Evolutionary conservation across 92 coral and sea anemone genomes (phyloP).

Genomic region (Pocillopora grandis): DNA sequence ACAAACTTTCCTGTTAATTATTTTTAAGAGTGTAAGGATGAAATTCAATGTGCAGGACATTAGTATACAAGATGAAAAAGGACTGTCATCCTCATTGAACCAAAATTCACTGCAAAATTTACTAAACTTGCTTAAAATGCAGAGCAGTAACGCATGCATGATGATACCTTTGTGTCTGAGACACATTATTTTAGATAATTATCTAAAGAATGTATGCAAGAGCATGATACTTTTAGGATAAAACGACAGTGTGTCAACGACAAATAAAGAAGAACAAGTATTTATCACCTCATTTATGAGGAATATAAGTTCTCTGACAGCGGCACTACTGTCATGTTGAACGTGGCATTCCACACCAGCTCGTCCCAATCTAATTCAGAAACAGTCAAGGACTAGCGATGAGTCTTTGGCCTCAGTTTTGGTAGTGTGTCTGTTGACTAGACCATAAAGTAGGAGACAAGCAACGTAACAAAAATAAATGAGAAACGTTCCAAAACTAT

Average conservation of each 20-base stretch:
- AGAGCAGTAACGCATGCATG: too few relatives aligned
- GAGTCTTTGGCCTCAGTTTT: not conserved
- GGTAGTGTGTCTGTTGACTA: constrained; percentile 12
- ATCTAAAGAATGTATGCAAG: too few relatives aligned
- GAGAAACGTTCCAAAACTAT: not conserved
- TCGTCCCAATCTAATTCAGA: constrained; percentile 65
- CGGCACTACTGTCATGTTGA: constrained; percentile 74
- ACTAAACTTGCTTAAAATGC: too few relatives aligned
- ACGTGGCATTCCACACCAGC: constrained; percentile 91
- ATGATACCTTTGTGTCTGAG: too few relatives aligned
- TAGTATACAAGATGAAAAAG: too few relatives aligned
- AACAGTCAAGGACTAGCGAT: constrained; percentile 48
- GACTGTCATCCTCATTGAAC: too few relatives aligned
- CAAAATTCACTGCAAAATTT: too few relatives aligned
- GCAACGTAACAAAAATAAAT: not conserved
- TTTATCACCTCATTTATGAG: constrained; percentile 85
- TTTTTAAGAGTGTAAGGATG: too few relatives aligned
- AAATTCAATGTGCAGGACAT: too few relatives aligned
- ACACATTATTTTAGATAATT: too few relatives aligned
- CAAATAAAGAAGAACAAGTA: not conserved
- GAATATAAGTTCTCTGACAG: constrained; percentile 75
- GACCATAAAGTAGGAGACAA: not conserved
- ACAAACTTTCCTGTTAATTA: too few relatives aligned
- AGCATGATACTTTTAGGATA: not conserved
- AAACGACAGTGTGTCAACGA: not conserved